Evolutionary conservation across 1,140 invertebrate species (phyloP), one percentile per base, ranked within the genome.

Genomic region (Telenomus remus): DNA sequence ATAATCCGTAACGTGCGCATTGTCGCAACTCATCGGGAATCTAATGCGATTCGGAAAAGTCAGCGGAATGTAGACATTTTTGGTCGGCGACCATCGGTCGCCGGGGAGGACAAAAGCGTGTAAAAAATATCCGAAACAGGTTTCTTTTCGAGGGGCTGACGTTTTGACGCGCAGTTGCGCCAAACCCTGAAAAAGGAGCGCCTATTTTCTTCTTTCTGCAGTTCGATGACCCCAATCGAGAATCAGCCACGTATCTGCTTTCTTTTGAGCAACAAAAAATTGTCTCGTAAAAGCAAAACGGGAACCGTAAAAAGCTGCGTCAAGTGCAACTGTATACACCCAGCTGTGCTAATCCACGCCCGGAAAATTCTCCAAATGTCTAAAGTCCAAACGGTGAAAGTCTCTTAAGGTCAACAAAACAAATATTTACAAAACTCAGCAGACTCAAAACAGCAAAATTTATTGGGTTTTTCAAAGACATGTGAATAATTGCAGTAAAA

Each of bases 161-260:
- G 33, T 69, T 57, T 61, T 70, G 57, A 61, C 57, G 49, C 53
- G 46, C 13, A 35, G 39, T 55, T 55, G 19, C 19, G 19, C 19
- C 16, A 12, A 27, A 10, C 51, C 39, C 34, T 34, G 37, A 65
- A 50, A 50, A 68, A 34, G 19, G 39, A 53, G 10, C 57, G 19
- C 39, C 48, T 43, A 69, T 48, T 69, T 59, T 54, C 47, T 43
- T 14, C 8, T 11, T 27, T 15, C 19, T 66, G 49, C 43, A 54
- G 56, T 69, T 54, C 66, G 49, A 48, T 49, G 56, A 69, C 56
- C 66, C 55, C 33, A 35, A 69, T 69, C 14, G 50, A 69, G 54
- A 60, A 60, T 54, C 47, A 39, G 5, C 50, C 42, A n/a, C 1
- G 27, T 60, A 69, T 49, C 65, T 69, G 65, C 48, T 1, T 39